Evolutionary conservation across 2,888 invertebrate species (phyloP).

Genomic region (Gymnoscelis rufifasciata): DNA sequence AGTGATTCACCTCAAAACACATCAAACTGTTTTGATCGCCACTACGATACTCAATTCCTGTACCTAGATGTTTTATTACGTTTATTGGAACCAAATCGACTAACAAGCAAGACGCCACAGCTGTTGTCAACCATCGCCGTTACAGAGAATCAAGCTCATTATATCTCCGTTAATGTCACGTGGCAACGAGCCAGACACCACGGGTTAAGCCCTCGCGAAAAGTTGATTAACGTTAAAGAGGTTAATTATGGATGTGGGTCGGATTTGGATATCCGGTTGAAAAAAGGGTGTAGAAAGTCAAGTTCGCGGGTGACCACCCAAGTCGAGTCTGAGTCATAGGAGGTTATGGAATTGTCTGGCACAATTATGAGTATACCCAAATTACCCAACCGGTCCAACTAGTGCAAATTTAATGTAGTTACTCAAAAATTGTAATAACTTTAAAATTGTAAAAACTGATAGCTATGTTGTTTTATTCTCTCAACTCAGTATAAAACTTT

Average conservation of each 20-base stretch:
- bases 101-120: background rate
- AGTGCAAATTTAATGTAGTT: too few species aligned
- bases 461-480: too few species aligned
- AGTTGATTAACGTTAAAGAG: slow-evolving; percentile 11
- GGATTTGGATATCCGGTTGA: slow-evolving; percentile 21
- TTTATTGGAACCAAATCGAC: background rate
- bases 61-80: background rate
- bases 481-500: too few species aligned
- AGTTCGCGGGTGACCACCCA: slow-evolving; percentile 9
- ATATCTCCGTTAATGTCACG: slow-evolving; percentile 15
- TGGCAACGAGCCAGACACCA: slow-evolving; percentile 23
- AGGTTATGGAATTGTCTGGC: too few species aligned
- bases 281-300: slow-evolving; percentile 13
- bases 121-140: slow-evolving; percentile 3
- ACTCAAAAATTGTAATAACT: too few species aligned
- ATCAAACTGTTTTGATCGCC: background rate
- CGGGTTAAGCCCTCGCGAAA: slow-evolving; percentile 16
- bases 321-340: background rate
- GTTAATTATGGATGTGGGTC: slow-evolving; percentile 4
- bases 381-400: too few species aligned
- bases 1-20: too few species aligned
- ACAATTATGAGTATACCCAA: too few species aligned
- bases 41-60: too few species aligned
- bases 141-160: slow-evolving; percentile 3
- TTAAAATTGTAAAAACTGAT: too few species aligned